These are phyloP conservation scores for Paratilapia polleni DNA, from an alignment of 2,113 vertebrate species.

Conservation along the genomic window DNA sequence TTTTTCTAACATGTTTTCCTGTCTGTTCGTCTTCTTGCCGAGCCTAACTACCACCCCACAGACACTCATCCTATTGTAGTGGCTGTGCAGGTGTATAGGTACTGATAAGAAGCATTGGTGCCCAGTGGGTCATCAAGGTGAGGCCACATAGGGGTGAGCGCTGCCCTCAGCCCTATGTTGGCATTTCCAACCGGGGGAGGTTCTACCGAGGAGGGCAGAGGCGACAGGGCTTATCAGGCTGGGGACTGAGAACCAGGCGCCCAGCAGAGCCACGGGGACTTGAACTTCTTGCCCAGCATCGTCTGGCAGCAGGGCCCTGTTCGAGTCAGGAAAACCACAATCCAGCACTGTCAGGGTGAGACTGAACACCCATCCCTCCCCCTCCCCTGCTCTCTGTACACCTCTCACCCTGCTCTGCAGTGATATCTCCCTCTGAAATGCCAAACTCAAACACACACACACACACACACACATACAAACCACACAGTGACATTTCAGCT, in stretches of 20 bases:
- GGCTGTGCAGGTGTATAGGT: conserved; percentile 72
- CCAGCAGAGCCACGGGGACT: conserved; percentile 52
- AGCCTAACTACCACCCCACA: background rate
- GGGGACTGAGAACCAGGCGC: conserved; percentile 37
- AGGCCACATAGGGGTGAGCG: conserved; percentile 54
- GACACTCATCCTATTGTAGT: conserved; percentile 63
- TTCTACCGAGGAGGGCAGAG: conserved; percentile 20
- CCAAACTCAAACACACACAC: conserved; percentile 60
- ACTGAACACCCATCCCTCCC: background rate
- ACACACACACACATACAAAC: conserved; percentile 3
- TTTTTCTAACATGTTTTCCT: background rate
- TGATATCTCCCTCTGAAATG: conserved; percentile 79
- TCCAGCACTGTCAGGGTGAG: conserved; percentile 29
- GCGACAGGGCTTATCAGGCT: conserved; percentile 64
- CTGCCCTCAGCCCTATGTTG: conserved; percentile 64
- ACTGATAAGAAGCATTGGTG: conserved; percentile 74
- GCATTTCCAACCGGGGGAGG: conserved; percentile 69
- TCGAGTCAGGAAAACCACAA: conserved; percentile 42
- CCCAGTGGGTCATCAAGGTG: conserved; percentile 68
- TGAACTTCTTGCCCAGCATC: conserved; percentile 37
- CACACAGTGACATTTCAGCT: conserved; percentile 73
- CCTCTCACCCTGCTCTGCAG: conserved; percentile 52
- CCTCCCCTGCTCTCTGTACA: background rate
- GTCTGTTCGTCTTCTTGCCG: background rate
- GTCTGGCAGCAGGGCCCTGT: conserved; percentile 26